phyloP scores from a whole-genome alignment of 2,113 vertebrate species.

The Suncus etruscus region DNA sequence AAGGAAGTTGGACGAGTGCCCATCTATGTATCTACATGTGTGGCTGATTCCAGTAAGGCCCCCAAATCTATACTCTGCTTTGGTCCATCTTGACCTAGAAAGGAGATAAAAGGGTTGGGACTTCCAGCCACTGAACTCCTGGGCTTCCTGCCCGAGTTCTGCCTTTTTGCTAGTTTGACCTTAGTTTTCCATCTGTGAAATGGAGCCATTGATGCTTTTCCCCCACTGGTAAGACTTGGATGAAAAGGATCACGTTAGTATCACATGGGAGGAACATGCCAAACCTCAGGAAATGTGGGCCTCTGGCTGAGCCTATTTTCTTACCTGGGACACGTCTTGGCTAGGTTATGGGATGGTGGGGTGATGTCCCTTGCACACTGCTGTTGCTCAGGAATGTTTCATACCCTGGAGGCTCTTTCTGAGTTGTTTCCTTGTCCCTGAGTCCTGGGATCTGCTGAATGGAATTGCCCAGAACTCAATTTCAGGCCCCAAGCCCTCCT shows the following conservation, averaged over 20 bases:
- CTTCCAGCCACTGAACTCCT: neutral
- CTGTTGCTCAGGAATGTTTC: neutral
- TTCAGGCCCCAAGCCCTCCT: too few species aligned
- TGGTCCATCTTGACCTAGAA: neutral
- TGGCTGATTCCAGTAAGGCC: neutral
- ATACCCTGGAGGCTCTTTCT: neutral
- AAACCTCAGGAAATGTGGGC: neutral
- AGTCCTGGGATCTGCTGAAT: neutral
- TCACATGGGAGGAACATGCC: neutral
- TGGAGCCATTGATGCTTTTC: neutral
- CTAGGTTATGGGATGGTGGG: neutral
- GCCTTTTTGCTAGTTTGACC: neutral
- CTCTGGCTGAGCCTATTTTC: slow-evolving; percentile 30
- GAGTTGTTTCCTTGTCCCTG: slow-evolving; percentile 20
- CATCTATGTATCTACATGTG: too few species aligned
- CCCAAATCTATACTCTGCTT: neutral
- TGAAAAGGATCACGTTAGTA: neutral
- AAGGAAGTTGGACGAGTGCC: neutral
- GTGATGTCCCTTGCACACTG: neutral
- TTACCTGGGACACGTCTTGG: neutral
- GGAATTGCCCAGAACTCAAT: neutral
- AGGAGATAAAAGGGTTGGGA: neutral
- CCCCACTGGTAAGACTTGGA: neutral
- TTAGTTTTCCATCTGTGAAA: slow-evolving; percentile 58
- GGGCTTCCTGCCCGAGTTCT: neutral